Conservation (phyloP, 2,113 vertebrate genomes). For the Cephalopholis sonnerati region DNA sequence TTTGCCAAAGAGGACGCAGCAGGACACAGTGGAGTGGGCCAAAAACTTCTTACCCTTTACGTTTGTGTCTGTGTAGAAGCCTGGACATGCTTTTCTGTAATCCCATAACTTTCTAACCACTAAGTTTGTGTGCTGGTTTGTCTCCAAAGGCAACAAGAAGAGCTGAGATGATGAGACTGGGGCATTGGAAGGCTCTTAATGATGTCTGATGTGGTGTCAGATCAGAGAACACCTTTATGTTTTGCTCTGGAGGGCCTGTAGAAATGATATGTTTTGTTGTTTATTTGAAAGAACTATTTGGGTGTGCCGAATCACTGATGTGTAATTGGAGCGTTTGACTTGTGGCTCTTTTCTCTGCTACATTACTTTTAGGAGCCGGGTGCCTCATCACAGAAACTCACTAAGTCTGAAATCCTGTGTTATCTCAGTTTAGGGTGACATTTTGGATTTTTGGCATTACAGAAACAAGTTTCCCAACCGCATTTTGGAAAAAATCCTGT, state of each 20-base stretch:
- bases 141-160: constrained; percentile 12
- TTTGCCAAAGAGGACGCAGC: not conserved
- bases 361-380: too few species aligned
- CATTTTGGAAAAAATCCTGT: too few species aligned
- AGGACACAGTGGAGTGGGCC: not conserved
- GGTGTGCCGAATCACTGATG: not conserved
- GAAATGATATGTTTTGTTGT: not conserved
- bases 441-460: too few species aligned
- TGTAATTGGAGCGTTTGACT: too few species aligned
- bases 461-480: too few species aligned
- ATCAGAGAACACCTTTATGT: not conserved
- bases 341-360: too few species aligned
- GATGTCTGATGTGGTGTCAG: not conserved
- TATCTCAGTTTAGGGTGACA: too few species aligned
- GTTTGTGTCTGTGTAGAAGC: not conserved
- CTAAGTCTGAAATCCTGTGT: too few species aligned
- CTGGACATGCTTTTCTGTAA: not conserved
- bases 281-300: not conserved
- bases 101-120: not conserved
- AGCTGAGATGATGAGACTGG: not conserved
- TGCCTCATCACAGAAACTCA: too few species aligned
- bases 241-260: too few species aligned
- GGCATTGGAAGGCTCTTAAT: too few species aligned
- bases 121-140: not conserved
- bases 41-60: not conserved